Conservation (phyloP, 2,888 invertebrate species). For the Ligdia adustata region DNA sequence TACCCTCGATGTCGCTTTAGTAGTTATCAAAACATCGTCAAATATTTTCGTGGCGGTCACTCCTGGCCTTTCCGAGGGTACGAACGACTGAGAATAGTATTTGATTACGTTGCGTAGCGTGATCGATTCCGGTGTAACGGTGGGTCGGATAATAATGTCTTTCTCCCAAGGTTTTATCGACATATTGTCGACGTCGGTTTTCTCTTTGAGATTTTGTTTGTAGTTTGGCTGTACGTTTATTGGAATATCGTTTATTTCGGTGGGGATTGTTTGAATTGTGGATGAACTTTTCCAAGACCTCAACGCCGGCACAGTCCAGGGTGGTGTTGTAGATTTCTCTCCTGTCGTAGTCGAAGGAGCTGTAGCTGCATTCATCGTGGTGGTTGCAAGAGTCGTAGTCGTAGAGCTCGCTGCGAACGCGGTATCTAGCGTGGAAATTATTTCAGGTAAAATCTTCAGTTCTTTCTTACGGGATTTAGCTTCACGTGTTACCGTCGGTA, state of each 20-base stretch:
- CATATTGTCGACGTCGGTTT: conserved; percentile 60
- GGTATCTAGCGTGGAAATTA: conserved; percentile 52
- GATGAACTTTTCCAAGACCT: conserved; percentile 71
- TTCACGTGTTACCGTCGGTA: conserved; percentile 59
- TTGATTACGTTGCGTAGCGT: conserved; percentile 63
- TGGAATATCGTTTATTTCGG: conserved; percentile 60
- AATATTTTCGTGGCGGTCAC: conserved; percentile 58
- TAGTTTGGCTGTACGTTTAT: conserved; percentile 60
- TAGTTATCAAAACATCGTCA: conserved; percentile 69
- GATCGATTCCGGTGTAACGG: conserved; percentile 64
- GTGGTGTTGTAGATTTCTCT: conserved; percentile 65
- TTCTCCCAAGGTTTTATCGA: conserved; percentile 72
- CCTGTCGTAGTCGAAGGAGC: conserved; percentile 45
- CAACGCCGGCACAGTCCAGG: conserved; percentile 82
- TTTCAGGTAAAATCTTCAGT: conserved; percentile 59
- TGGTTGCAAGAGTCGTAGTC: conserved; percentile 49
- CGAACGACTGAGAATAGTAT: conserved; percentile 59
- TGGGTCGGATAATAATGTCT: conserved; percentile 68
- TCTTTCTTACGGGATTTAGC: conserved; percentile 71
- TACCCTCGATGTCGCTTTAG: conserved; percentile 56
- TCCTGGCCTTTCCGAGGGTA: conserved; percentile 58
- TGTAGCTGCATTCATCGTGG: conserved; percentile 32
- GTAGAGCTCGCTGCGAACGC: conserved; percentile 54
- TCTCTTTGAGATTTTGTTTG: conserved; percentile 44
- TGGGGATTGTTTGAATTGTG: conserved; percentile 60